phyloP scores from a whole-genome alignment of 2,113 vertebrate genomes.

The Misgurnus anguillicaudatus region DNA sequence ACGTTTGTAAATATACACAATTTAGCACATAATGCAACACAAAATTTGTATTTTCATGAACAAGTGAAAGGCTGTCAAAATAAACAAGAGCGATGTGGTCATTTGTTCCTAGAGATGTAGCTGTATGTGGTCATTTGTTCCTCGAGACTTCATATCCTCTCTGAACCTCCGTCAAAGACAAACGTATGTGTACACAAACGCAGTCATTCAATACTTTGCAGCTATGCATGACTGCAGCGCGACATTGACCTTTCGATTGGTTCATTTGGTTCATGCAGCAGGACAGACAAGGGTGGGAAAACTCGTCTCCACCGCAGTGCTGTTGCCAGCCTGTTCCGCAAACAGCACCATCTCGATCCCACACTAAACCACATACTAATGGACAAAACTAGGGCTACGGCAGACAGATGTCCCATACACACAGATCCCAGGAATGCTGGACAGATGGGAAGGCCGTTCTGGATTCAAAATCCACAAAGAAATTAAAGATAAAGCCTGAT shows the following conservation, averaged over 20 bases:
- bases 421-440: slow-evolving; percentile 11
- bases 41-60: not conserved
- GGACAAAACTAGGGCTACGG: slow-evolving; percentile 36
- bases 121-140: slow-evolving; percentile 4
- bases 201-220: not conserved
- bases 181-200: not conserved
- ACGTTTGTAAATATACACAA: not conserved
- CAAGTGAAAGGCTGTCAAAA: not conserved
- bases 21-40: not conserved
- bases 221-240: slow-evolving; percentile 1
- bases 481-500: no score
- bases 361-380: slow-evolving; percentile 48
- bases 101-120: not conserved
- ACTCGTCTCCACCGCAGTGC: slow-evolving; percentile 40
- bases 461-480: slow-evolving; percentile 13
- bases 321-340: slow-evolving; percentile 47
- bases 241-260: slow-evolving; percentile 42
- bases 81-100: not conserved
- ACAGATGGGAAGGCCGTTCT: not conserved
- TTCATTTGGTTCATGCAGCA: slow-evolving; percentile 51
- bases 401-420: slow-evolving; percentile 41
- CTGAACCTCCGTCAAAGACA: not conserved
- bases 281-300: slow-evolving; percentile 51
- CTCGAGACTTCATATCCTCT: not conserved
- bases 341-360: slow-evolving; percentile 45